Base-by-base conservation (phyloP, 2,113 vertebrate genomes). In the Lota lota region DNA sequence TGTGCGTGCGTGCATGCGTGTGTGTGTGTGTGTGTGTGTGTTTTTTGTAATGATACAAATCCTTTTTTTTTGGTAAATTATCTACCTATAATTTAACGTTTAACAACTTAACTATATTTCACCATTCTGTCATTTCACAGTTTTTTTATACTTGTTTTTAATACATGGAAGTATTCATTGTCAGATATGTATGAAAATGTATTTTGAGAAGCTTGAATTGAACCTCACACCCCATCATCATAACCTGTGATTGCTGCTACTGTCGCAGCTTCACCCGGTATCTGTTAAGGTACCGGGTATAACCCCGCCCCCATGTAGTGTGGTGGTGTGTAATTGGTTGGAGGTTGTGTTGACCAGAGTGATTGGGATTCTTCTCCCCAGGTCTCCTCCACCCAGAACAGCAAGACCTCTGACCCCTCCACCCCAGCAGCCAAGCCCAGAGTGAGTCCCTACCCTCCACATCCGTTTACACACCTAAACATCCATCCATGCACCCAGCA, bases 371-470 rank as follows among this genome's bases (percentile, higher is more conserved):
- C 91, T 84, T 91, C 83, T 91, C 86, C 76, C 69, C 89, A 92
- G 91, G 90, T 87, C 70, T 87, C 89, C 75, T 85, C 90, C 84
- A 78, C 81, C 82, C 83, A 75, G 85, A 91, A 86, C 88, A 91
- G 80, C 88, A 91, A 88, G 90, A 77, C 88, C 75, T 75, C 88
- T 33, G 88, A 89, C 72, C 66, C 87, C 75, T 79, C 72, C 66
- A 69, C 81, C 82, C 85, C 80, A 64, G 73, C 77, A 66, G 64
- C 81, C 80, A 88, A 90, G 82, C 74, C 88, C 84, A 84, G 70
- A 90, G 91, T 92, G 82, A 79, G 66, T 89, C 84, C 82, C 82
- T 78, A 22, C 72, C 88, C 88, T 86, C 67, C 68, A 80, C 90
- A 28, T 77, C 71, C 71, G 22, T 58, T 76, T 79, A 78, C 80